Evolutionary conservation across 2,797 vertebrate species (phyloP), one percentile per base, ranked within the genome.

Genomic region (Labroides dimidiatus): DNA sequence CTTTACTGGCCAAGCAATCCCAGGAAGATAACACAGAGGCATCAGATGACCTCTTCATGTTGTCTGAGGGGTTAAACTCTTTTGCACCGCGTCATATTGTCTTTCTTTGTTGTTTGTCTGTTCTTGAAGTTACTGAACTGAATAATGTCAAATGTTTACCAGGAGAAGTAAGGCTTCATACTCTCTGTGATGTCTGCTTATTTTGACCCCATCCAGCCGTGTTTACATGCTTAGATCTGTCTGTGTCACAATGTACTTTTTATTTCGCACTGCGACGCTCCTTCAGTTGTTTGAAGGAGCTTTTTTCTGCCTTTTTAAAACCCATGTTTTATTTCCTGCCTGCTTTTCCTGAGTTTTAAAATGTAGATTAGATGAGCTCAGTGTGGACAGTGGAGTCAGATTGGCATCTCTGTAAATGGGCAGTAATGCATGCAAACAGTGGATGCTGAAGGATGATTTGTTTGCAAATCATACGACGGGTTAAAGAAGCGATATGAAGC

Each of bases 361-460:
- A 11, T 14, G 15, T 37, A 73, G 67, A 39, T 19, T 44, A 60
- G 74, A 15, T 62, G 5, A 45, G 19, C n/a, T 20, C 10, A n/a
- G 9, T 45, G 44, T 19, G 17, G 19, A 20, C 44, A 45, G 44
- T n/a, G 17, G n/a, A 12, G 10, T 39, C 17, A 45, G 55, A 15
- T 20, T 54, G 14, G 43, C 58, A 41, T 69, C 33, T 48, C 61
- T 45, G 21, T 19, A 51, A 52, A 24, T 39, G 41, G 64, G 45
- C 63, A 24, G 47, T 78, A 81, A 81, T 86, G 85, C 87, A 90
- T 91, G 84, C 65, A 59, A 23, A 73, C 79, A 20, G 5, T 61
- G 50, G 85, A 78, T 52, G 71, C 67, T 51, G 30, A 33, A 60
- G 63, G 70, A 71, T 67, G 81, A 81, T 84, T 80, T 86, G 69